phyloP scores from a whole-genome alignment of 1,140 invertebrate species.

The Episyrphus balteatus region DNA sequence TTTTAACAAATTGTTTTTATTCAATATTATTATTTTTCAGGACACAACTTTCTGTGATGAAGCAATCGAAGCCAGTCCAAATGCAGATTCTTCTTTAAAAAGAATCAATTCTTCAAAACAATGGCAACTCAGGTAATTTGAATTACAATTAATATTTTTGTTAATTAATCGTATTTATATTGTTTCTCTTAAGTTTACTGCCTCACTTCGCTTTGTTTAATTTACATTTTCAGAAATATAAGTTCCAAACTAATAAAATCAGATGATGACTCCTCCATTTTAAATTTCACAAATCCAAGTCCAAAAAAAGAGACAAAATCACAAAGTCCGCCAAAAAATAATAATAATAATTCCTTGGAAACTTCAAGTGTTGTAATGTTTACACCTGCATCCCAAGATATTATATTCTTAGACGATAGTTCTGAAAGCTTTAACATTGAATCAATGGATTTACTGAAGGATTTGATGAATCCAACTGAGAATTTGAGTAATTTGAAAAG shows the following conservation, averaged over 20 bases:
- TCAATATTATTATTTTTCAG: not conserved
- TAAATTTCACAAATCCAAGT: not conserved
- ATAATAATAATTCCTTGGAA: slow-evolving; percentile 5
- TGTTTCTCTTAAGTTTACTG: not conserved
- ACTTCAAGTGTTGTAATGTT: slow-evolving; percentile 18
- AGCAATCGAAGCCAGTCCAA: slow-evolving; percentile 25
- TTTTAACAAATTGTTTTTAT: not conserved
- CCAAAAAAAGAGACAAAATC: not conserved
- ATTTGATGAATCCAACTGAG: slow-evolving; percentile 20
- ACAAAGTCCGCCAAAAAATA: not conserved
- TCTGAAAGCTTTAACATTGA: slow-evolving; percentile 6
- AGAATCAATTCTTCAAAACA: slow-evolving; percentile 14
- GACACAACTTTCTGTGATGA: slow-evolving; percentile 9
- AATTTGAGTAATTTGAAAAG: slow-evolving; percentile 12
- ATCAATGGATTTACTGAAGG: slow-evolving; percentile 23
- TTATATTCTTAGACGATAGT: slow-evolving; percentile 26
- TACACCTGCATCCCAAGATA: slow-evolving; percentile 23
- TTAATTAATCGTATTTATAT: slow-evolving; percentile 3
- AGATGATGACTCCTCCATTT: not conserved
- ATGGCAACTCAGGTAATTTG: slow-evolving; percentile 15
- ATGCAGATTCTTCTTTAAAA: slow-evolving; percentile 11
- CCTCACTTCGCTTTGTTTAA: not conserved
- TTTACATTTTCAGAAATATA: slow-evolving; percentile 1
- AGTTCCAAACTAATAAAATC: not conserved
- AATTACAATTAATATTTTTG: no score